Evolutionary conservation across 64 coral and sea anemone species (phyloP).

Genomic region (Dendronephthya gigantea): DNA sequence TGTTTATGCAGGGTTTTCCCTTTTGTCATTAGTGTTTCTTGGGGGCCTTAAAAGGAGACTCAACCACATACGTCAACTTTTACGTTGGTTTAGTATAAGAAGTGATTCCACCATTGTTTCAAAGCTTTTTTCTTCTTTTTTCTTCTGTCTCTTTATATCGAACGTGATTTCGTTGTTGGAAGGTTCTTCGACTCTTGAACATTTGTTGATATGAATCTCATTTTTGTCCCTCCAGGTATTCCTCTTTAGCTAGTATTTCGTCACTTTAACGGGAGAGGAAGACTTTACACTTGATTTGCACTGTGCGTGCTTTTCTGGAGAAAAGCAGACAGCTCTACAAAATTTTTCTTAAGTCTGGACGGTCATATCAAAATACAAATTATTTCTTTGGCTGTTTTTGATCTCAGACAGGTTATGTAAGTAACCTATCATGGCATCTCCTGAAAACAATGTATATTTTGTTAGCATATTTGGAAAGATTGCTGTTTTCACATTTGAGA

Average conservation of each 20-base stretch:
- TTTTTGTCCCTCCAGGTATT: conserved; percentile 34
- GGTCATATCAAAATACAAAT: conserved; percentile 32
- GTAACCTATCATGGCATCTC: conserved; percentile 39
- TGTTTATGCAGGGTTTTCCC: too few relatives aligned
- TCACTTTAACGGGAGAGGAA: conserved; percentile 39
- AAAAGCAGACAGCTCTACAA: conserved; percentile 50
- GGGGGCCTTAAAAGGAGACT: too few relatives aligned
- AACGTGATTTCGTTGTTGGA: conserved; percentile 31
- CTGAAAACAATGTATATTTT: conserved; percentile 33
- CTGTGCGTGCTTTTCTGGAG: conserved; percentile 34
- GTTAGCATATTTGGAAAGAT: too few relatives aligned
- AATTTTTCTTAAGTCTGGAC: conserved; percentile 26
- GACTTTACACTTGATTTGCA: conserved; percentile 45
- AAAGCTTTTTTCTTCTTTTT: not conserved
- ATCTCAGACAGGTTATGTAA: conserved; percentile 56
- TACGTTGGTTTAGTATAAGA: too few relatives aligned
- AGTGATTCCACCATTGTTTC: too few relatives aligned
- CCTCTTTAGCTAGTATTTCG: conserved; percentile 43
- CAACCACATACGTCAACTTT: too few relatives aligned
- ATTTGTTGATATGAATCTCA: conserved; percentile 50
- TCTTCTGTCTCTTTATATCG: conserved; percentile 7
- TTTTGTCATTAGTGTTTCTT: too few relatives aligned
- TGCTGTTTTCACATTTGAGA: too few relatives aligned
- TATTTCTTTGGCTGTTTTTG: conserved; percentile 54
- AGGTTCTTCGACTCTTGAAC: conserved; percentile 42